Evolutionary conservation across 1,140 invertebrate genomes (phyloP).

Genomic region (Rhyzopertha dominica): DNA sequence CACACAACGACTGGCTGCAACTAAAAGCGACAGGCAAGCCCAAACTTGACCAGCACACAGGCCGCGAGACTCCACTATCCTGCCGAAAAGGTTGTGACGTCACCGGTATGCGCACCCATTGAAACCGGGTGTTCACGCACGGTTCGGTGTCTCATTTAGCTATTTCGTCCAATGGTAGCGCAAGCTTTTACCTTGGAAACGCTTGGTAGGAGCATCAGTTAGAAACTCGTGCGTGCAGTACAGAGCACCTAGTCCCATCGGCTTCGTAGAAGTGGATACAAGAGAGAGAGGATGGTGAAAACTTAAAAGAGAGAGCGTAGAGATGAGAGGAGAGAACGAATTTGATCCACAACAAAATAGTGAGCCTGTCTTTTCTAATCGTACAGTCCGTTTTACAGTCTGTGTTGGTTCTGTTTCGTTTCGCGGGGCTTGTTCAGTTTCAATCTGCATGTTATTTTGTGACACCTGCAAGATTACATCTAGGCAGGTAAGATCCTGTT

Average conservation of each 20-base stretch:
- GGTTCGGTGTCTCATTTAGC: neutral
- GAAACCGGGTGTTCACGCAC: conserved; percentile 4
- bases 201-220: conserved; percentile 28
- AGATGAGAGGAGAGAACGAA: conserved; percentile 45
- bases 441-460: conserved; percentile 35
- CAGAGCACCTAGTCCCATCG: conserved; percentile 22
- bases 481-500: conserved; percentile 42
- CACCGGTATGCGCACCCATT: conserved; percentile 22
- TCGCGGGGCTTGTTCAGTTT: conserved; percentile 29
- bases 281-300: conserved; percentile 47
- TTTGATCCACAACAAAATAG: conserved; percentile 48
- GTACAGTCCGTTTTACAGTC: conserved; percentile 44
- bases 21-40: conserved; percentile 39
- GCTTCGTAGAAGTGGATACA: conserved; percentile 38
- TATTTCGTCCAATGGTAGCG: conserved; percentile 29
- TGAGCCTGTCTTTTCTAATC: conserved; percentile 45
- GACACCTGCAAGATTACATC: conserved; percentile 26
- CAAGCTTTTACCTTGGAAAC: conserved; percentile 29
- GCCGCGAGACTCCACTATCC: no score
- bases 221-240: conserved; percentile 30
- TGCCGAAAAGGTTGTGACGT: conserved; percentile 27
- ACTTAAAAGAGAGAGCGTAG: conserved; percentile 46
- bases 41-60: conserved; percentile 2
- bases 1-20: conserved; percentile 37
- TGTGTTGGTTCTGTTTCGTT: conserved; percentile 37